Conservation (phyloP, 2,888 invertebrate species). For the Hyppa rectilinea region DNA sequence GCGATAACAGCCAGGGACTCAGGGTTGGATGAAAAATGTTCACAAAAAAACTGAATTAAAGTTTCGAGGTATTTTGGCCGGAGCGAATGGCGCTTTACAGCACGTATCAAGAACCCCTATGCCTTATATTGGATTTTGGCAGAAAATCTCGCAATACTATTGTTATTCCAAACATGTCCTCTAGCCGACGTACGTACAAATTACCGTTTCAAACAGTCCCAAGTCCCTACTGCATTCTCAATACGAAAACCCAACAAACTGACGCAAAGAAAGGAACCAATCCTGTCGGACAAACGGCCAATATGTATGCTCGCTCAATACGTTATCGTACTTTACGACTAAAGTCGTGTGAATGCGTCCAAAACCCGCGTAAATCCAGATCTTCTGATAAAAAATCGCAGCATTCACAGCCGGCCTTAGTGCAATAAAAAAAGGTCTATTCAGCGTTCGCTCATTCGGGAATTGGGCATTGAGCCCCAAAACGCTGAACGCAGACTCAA, state of each 20-base stretch:
- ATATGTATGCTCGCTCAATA: slow-evolving; percentile 34
- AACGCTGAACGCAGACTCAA: slow-evolving; percentile 39
- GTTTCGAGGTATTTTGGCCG: not conserved
- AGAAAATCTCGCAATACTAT: not conserved
- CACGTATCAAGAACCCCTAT: not conserved
- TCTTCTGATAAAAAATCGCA: slow-evolving; percentile 46
- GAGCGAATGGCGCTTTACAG: not conserved
- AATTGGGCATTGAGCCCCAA: slow-evolving; percentile 24
- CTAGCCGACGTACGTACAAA: not conserved
- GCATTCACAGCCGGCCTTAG: slow-evolving; percentile 14
- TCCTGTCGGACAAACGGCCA: slow-evolving; percentile 10
- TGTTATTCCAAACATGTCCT: not conserved
- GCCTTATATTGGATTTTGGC: not conserved
- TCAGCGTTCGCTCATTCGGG: slow-evolving; percentile 19
- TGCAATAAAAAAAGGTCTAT: slow-evolving; percentile 33
- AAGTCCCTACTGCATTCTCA: not conserved
- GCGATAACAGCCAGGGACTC: not conserved
- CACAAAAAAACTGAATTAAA: not conserved
- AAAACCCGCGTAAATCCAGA: slow-evolving; percentile 25
- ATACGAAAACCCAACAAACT: not conserved
- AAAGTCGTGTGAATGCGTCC: slow-evolving; percentile 11
- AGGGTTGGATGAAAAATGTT: not conserved
- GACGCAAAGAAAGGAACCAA: slow-evolving; percentile 16
- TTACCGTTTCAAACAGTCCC: not conserved
- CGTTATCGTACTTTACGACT: not conserved